Conservation (phyloP, 2,888 invertebrate genomes). For the Coecobrya sp. region DNA sequence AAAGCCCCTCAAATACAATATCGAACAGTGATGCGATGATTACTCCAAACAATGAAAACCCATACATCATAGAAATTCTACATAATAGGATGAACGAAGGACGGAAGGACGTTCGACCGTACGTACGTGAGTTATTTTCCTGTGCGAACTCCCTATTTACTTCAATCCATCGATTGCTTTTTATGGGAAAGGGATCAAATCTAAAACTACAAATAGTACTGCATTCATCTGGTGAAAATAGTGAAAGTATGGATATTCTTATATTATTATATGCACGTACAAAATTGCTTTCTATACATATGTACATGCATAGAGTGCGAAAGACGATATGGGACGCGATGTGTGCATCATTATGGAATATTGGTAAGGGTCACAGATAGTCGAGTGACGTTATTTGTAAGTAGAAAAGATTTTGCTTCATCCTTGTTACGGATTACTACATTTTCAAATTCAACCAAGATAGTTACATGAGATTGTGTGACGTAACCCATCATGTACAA, state of each 20-base stretch:
- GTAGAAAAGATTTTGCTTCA: no score
- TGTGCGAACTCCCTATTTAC: neutral
- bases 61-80: constrained; percentile 45
- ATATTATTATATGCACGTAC: no score
- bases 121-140: neutral
- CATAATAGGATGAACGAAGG: constrained; percentile 12
- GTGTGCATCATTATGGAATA: no score
- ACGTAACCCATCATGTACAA: no score
- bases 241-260: neutral
- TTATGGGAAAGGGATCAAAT: constrained; percentile 29
- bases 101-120: constrained; percentile 13
- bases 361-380: no score
- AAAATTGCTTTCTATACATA: no score
- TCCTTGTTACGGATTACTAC: no score
- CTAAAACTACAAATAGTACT: neutral
- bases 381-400: no score
- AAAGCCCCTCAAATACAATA: constrained; percentile 70
- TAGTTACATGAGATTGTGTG: no score
- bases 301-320: no score
- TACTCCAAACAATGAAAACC: constrained; percentile 65
- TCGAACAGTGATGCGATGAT: constrained; percentile 72
- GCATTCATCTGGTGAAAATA: neutral
- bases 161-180: constrained; percentile 29
- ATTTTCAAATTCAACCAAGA: no score
- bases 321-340: no score